phyloP scores from a whole-genome alignment of 2,797 vertebrate species.

The Pyrocephalus nanus region DNA sequence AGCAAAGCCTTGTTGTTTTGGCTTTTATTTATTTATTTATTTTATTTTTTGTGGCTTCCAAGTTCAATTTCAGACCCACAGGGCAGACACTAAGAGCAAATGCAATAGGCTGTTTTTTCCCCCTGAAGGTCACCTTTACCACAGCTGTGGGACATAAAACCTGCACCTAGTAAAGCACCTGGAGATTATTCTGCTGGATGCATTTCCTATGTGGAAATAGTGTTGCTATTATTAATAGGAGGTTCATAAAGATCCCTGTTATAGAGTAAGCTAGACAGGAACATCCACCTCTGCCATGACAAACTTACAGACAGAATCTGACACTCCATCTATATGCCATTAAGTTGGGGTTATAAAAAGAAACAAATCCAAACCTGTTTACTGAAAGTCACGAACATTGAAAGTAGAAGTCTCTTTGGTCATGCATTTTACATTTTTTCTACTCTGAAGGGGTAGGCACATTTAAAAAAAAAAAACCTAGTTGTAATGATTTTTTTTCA shows the following conservation, averaged over 20 bases:
- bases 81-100: neutral
- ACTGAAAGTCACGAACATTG: neutral
- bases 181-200: neutral
- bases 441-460: neutral
- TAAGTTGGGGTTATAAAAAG: neutral
- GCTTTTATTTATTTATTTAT: neutral
- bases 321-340: neutral
- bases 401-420: neutral
- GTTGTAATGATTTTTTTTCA: neutral
- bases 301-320: neutral
- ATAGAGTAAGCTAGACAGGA: neutral
- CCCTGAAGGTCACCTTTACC: neutral
- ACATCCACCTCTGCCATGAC: neutral
- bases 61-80: neutral
- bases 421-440: neutral
- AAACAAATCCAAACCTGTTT: constrained; percentile 2
- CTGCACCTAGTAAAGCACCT: neutral
- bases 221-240: neutral
- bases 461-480: neutral
- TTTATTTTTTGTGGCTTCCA: neutral
- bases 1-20: neutral
- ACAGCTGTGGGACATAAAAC: neutral
- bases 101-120: neutral
- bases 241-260: neutral
- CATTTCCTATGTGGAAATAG: neutral